Conservation (phyloP, 2,113 vertebrate species). For the Chaenocephalus aceratus region DNA sequence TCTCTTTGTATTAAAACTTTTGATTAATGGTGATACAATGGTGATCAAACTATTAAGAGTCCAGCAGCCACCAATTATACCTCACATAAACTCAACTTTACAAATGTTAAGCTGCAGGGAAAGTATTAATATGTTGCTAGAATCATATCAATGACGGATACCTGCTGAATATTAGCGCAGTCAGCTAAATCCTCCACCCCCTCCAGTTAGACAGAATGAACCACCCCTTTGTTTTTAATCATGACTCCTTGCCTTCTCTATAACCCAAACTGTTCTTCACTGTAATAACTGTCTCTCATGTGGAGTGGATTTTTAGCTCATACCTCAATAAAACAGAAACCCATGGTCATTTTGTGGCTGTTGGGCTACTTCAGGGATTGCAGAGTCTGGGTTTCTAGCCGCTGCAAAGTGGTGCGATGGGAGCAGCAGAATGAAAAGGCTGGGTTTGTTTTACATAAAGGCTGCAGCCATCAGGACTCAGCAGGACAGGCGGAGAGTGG, state of each 20-base stretch:
- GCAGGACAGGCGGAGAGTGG: conserved; percentile 75
- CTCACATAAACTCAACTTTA: conserved; percentile 67
- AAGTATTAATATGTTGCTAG: conserved; percentile 68
- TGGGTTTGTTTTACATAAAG: conserved; percentile 85
- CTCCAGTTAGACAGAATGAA: conserved; percentile 65
- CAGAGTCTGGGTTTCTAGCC: conserved; percentile 61
- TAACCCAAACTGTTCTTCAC: conserved; percentile 61
- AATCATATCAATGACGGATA: conserved; percentile 64
- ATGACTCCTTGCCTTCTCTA: conserved; percentile 45
- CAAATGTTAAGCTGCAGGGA: conserved; percentile 66
- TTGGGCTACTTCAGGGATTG: conserved; percentile 73
- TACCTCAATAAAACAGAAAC: conserved; percentile 74
- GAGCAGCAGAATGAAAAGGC: conserved; percentile 80
- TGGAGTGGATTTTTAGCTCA: conserved; percentile 59
- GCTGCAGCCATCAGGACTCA: conserved; percentile 78
- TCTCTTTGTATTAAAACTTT: conserved; percentile 52
- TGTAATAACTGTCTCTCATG: conserved; percentile 65
- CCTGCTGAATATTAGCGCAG: conserved; percentile 59
- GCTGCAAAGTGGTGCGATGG: conserved; percentile 58
- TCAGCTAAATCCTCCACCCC: conserved; percentile 70
- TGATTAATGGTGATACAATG: conserved; percentile 50
- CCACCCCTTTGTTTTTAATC: conserved; percentile 70
- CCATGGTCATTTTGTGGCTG: conserved; percentile 72
- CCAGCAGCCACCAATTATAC: conserved; percentile 56
- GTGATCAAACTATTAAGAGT: conserved; percentile 63